Evolutionary conservation across 2,113 vertebrate genomes (phyloP), one percentile per base, ranked within the genome.

Genomic region (Pomatorhinus ruficollis): DNA sequence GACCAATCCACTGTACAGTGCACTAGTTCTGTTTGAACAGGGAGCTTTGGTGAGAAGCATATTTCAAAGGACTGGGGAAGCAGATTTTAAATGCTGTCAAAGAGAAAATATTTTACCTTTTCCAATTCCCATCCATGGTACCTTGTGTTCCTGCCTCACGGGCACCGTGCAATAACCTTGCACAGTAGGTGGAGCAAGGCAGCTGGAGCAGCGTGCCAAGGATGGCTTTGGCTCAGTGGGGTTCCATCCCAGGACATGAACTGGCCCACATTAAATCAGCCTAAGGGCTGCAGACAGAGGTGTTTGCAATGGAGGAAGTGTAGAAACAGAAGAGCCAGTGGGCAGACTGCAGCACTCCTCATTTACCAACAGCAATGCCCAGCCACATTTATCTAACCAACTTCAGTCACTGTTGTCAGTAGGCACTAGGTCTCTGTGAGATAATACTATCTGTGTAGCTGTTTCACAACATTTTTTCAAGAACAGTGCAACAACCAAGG

Each of bases 81-180:
- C 77, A 77, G 85, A 96, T 94, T 93, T 94, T 80, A 94, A 96
- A 82, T 79, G 82, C 77, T 77, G 68, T 65, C 82, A 88, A 30
- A 76, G 66, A 84, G 31, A 94, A 87, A 83, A 64, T 0, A 70
- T 65, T 92, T 90, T 84, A 83, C 79, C 76, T 93, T 69, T 87
- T 74, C 39, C 35, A 85, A 80, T 89, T 91, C 63, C 66, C 47
- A 10, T 87, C 86, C n/a, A 5, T 66, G 42, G 47, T 64, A 50
- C 66, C 61, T 78, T 42, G 23, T 60, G 28, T 76, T 89, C 75
- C 50, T 69, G 28, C 61, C 45, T 57, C 57, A 56, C 1, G 35
- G 39, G 17, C 1, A 2, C 86, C 3, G 1, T 57, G 81, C 61
- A 87, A 15, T 49, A 81, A 86, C 68, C 79, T 93, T 66, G 68